Conservation (phyloP, 2,113 vertebrate species). For the Chlamydotis undulata region DNA sequence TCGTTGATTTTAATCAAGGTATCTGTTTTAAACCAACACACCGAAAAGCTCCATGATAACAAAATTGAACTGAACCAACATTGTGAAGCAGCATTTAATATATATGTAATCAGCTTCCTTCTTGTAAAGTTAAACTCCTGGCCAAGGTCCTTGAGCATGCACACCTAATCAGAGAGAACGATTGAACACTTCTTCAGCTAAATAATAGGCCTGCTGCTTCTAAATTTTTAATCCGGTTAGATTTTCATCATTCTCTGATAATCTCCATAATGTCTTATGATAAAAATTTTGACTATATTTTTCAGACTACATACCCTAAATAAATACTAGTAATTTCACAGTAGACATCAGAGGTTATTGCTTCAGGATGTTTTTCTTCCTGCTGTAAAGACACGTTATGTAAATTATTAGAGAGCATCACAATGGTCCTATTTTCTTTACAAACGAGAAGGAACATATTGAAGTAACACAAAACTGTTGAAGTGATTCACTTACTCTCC, state of each 20-base stretch:
- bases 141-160: background rate
- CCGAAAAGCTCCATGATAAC: background rate
- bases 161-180: background rate
- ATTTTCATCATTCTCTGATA: constrained; percentile 16
- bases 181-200: constrained; percentile 1
- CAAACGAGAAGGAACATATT: constrained; percentile 48
- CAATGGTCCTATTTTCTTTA: constrained; percentile 57
- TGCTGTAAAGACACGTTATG: constrained; percentile 35
- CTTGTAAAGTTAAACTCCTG: background rate
- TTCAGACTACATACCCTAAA: constrained; percentile 53
- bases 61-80: background rate
- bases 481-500: constrained; percentile 45
- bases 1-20: background rate
- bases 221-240: constrained; percentile 42
- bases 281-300: constrained; percentile 52
- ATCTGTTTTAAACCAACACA: background rate
- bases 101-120: background rate
- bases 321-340: constrained; percentile 59
- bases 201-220: background rate
- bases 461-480: constrained; percentile 57
- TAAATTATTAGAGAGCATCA: constrained; percentile 46
- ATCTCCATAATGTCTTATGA: constrained; percentile 30
- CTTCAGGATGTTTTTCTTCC: constrained; percentile 59
- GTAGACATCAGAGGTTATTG: constrained; percentile 64
- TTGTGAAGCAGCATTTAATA: background rate